Evolutionary conservation across 2,888 invertebrate species (phyloP).

Genomic region (Helobdella robusta): DNA sequence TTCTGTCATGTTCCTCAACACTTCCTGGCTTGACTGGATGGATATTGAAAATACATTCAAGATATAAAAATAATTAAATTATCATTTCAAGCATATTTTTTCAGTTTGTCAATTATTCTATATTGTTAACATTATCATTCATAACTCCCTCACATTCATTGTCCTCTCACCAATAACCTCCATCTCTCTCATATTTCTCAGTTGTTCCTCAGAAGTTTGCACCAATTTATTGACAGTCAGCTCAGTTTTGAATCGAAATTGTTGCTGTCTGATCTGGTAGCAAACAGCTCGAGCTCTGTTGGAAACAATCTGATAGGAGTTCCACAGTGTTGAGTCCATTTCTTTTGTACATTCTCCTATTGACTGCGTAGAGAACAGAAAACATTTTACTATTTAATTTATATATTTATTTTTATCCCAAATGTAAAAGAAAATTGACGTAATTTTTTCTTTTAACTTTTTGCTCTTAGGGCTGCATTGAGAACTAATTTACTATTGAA

Average conservation of each 20-base stretch:
- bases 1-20: slow-evolving; percentile 50
- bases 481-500: too few relatives aligned
- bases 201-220: slow-evolving; percentile 54
- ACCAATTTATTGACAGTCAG: slow-evolving; percentile 59
- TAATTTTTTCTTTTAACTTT: too few relatives aligned
- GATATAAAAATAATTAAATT: too few relatives aligned
- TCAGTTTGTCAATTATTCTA: too few relatives aligned
- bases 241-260: slow-evolving; percentile 60
- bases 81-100: too few relatives aligned
- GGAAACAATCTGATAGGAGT: slow-evolving; percentile 61
- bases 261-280: slow-evolving; percentile 58
- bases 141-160: background rate
- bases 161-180: slow-evolving; percentile 47
- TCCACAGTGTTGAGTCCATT: slow-evolving; percentile 63
- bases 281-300: slow-evolving; percentile 63
- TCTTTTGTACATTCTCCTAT: slow-evolving; percentile 58
- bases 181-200: slow-evolving; percentile 50
- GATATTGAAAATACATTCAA: too few relatives aligned
- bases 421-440: too few relatives aligned
- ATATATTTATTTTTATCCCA: too few relatives aligned
- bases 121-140: background rate
- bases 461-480: too few relatives aligned
- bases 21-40: slow-evolving; percentile 52
- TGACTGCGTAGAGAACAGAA: slow-evolving; percentile 48
- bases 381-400: too few relatives aligned